Evolutionary conservation across 1,140 invertebrate genomes (phyloP).

Genomic region (Drosophila nikananu): DNA sequence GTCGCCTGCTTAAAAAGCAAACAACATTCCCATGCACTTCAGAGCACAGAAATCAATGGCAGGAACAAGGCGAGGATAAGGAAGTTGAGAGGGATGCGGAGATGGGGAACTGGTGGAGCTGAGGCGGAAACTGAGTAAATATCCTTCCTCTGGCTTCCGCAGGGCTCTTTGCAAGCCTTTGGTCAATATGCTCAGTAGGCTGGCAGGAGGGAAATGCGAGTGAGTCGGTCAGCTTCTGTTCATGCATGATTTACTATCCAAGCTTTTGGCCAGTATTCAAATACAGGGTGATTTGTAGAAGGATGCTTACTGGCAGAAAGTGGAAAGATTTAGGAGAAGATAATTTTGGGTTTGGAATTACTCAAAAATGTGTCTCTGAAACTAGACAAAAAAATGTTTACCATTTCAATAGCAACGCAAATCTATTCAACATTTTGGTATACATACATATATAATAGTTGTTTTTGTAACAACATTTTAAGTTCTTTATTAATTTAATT

Average conservation of each 20-base stretch:
- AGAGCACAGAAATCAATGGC: conserved; percentile 39
- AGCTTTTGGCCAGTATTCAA: conserved; percentile 2
- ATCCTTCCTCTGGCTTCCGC: conserved; percentile 35
- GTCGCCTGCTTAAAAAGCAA: conserved; percentile 71
- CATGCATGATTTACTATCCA: conserved; percentile 48
- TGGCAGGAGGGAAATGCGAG: conserved; percentile 14
- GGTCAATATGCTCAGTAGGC: conserved; percentile 31
- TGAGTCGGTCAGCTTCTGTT: conserved; percentile 22
- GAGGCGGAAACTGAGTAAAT: conserved; percentile 18
- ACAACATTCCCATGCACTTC: conserved; percentile 63
- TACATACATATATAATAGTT: no score
- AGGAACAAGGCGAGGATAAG: conserved; percentile 14
- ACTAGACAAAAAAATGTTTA: no score
- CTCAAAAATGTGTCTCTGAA: not conserved
- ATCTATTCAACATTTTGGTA: no score
- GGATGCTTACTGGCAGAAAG: no score
- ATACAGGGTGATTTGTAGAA: conserved; percentile 20
- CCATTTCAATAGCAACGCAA: no score
- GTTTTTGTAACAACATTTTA: no score
- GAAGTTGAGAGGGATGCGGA: not conserved
- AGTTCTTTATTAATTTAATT: no score
- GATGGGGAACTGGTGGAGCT: not conserved
- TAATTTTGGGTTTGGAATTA: rapidly evolving
- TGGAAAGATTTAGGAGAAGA: no score
- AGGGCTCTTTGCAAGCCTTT: conserved; percentile 19